phyloP scores from a whole-genome alignment of 2,113 vertebrate species.

The Pionites leucogaster region DNA sequence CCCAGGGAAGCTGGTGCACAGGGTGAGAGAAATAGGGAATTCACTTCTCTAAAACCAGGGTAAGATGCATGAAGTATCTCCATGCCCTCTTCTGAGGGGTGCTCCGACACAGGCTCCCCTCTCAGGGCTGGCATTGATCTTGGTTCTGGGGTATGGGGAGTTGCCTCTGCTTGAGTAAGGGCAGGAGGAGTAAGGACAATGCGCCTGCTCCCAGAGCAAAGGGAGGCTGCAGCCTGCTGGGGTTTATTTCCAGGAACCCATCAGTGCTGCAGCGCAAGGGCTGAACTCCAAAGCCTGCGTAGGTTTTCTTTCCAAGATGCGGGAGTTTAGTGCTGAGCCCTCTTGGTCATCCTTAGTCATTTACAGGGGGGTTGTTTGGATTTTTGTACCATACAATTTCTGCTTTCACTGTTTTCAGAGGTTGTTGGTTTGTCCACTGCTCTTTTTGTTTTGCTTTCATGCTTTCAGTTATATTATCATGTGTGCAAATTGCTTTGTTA shows the following conservation, averaged over 20 bases:
- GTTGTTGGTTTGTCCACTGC: background rate
- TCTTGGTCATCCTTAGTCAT: background rate
- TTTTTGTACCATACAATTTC: background rate
- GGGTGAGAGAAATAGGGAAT: background rate
- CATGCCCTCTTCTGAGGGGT: background rate
- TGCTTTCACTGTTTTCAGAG: background rate
- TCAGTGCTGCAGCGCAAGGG: background rate
- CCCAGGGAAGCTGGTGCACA: background rate
- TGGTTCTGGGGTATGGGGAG: background rate
- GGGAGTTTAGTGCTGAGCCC: background rate
- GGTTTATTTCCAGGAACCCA: background rate
- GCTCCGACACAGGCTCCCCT: background rate
- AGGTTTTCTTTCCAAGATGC: background rate
- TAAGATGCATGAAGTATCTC: background rate
- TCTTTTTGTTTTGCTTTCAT: background rate
- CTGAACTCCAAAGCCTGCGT: background rate
- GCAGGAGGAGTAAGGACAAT: background rate
- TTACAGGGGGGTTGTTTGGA: background rate
- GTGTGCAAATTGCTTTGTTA: background rate
- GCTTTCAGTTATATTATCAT: background rate
- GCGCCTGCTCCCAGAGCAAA: rapidly evolving
- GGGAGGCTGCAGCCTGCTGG: background rate
- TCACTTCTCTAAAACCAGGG: background rate
- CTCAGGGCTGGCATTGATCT: background rate
- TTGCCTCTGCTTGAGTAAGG: background rate